phyloP scores from a whole-genome alignment of 1,140 invertebrate species.

The Lepidurus arcticus region DNA sequence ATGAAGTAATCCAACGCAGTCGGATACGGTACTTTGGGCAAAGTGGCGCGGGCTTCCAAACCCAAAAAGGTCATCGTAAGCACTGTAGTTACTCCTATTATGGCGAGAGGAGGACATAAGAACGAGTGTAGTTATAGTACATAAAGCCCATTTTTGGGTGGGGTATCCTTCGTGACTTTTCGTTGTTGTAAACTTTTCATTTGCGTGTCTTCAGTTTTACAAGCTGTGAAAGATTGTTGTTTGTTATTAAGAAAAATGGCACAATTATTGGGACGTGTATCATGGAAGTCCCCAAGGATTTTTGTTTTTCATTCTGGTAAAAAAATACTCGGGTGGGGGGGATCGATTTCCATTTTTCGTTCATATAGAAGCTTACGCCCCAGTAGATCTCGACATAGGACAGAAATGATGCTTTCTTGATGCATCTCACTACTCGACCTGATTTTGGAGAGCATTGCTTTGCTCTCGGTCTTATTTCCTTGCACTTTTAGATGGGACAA shows the following conservation, averaged over 20 bases:
- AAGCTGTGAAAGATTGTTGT: too few relatives aligned
- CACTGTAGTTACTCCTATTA: constrained; percentile 73
- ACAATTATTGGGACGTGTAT: background rate
- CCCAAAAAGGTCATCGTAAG: constrained; percentile 84
- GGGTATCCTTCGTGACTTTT: too few relatives aligned
- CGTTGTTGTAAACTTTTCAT: too few relatives aligned
- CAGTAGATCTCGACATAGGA: background rate
- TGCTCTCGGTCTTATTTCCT: background rate
- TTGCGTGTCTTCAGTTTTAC: too few relatives aligned
- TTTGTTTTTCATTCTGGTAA: background rate
- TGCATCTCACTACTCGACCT: background rate
- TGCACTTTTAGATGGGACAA: background rate
- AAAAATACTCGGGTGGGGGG: background rate
- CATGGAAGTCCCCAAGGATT: background rate
- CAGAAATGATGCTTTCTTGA: background rate
- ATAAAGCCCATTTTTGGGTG: background rate
- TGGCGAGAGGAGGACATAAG: background rate
- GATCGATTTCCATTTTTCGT: background rate
- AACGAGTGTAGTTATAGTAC: background rate
- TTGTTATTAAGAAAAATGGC: background rate
- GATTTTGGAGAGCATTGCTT: background rate
- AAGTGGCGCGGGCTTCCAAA: constrained; percentile 72
- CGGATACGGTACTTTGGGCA: constrained; percentile 79
- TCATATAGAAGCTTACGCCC: background rate
- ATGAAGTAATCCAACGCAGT: constrained; percentile 84